Evolutionary conservation across 2,113 vertebrate genomes (phyloP).

Genomic region (Ammospiza nelsoni): DNA sequence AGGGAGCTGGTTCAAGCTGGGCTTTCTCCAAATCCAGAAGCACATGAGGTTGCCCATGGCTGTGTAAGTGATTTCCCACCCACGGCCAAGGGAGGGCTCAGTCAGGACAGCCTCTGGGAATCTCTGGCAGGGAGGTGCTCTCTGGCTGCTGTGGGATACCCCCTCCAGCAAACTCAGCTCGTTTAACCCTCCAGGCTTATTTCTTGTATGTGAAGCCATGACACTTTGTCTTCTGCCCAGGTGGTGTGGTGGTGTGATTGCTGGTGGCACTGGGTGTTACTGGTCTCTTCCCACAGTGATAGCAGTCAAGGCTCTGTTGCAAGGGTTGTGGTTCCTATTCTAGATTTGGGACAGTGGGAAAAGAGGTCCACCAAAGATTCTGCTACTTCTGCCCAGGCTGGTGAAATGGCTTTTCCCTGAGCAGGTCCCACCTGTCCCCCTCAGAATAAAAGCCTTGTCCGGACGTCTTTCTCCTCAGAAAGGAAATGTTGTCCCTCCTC

Average conservation of each 20-base stretch:
- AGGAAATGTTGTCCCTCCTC: neutral
- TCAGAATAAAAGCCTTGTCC: neutral
- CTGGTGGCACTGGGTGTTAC: neutral
- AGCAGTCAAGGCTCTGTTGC: neutral
- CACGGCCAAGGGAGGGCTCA: rapidly evolving
- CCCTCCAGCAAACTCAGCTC: neutral
- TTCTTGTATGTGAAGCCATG: neutral
- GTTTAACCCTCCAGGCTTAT: rapidly evolving
- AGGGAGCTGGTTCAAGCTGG: neutral
- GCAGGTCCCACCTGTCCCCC: neutral
- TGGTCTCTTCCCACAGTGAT: neutral
- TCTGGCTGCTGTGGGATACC: neutral
- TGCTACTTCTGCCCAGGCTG: neutral
- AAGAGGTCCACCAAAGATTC: neutral
- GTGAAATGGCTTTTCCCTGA: neutral
- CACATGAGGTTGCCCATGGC: neutral
- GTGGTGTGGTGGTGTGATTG: no score
- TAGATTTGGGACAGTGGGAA: neutral
- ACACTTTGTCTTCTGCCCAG: neutral
- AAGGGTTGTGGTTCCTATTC: neutral
- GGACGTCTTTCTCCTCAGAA: neutral
- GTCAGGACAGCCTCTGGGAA: neutral
- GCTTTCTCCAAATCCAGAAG: neutral
- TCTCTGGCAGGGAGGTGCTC: neutral
- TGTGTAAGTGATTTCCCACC: neutral